A percentile compares a stretch with the other conserved stretches of the same genome.
These are phyloP conservation scores for Nestor notabilis DNA, from an alignment of 2,113 vertebrate genomes.

Conservation along the genomic window DNA sequence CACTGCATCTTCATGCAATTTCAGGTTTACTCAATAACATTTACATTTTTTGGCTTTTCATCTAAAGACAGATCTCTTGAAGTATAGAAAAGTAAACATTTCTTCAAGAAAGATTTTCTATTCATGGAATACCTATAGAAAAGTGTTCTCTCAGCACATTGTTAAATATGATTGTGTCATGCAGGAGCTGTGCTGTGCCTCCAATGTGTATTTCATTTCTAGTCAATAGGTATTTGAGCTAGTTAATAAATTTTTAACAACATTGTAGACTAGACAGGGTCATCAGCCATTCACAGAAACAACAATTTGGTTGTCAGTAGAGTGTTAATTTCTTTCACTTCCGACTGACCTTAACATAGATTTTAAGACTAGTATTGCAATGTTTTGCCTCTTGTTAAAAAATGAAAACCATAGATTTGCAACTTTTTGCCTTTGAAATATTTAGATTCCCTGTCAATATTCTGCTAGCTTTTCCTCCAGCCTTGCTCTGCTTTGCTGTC, in stretches of 20 bases:
- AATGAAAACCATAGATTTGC: slow-evolving; percentile 45
- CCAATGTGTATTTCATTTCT: slow-evolving; percentile 82
- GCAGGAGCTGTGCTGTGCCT: slow-evolving; percentile 72
- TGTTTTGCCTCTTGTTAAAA: slow-evolving; percentile 53
- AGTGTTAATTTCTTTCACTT: slow-evolving; percentile 64
- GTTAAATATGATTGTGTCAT: slow-evolving; percentile 79
- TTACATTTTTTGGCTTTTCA: slow-evolving; percentile 39
- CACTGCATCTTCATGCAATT: background rate
- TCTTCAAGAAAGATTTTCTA: slow-evolving; percentile 43
- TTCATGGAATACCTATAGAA: slow-evolving; percentile 35
- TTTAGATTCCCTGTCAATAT: slow-evolving; percentile 65
- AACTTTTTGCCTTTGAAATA: slow-evolving; percentile 56
- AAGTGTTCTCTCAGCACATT: slow-evolving; percentile 81
- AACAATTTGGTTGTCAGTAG: slow-evolving; percentile 72
- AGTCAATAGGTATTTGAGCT: slow-evolving; percentile 80
- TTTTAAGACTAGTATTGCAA: slow-evolving; percentile 53
- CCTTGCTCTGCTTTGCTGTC: background rate
- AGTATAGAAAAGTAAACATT: slow-evolving; percentile 46
- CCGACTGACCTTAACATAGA: slow-evolving; percentile 78
- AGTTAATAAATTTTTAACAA: slow-evolving; percentile 88
- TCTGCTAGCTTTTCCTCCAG: slow-evolving; percentile 20
- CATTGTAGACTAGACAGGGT: slow-evolving; percentile 76
- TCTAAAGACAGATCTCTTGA: slow-evolving; percentile 19
- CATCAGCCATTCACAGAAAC: slow-evolving; percentile 83
- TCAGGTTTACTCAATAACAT: slow-evolving; percentile 6